These are phyloP conservation scores for Numida meleagris DNA, from an alignment of 2,113 vertebrate genomes.

Conservation along the genomic window DNA sequence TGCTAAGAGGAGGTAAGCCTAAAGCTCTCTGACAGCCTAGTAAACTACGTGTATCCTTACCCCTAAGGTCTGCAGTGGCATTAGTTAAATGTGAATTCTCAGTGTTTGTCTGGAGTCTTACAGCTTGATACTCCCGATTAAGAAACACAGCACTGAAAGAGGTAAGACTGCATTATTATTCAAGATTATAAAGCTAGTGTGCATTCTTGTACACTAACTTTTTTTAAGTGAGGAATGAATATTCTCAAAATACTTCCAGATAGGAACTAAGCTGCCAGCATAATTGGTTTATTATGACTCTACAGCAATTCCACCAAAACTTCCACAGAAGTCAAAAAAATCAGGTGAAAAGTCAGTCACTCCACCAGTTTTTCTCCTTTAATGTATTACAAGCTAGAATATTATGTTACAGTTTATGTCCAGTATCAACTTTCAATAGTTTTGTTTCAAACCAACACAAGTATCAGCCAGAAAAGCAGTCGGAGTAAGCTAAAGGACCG, in stretches of 20 bases:
- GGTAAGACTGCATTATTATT: not conserved
- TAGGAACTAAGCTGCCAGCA: not conserved
- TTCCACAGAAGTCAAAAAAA: not conserved
- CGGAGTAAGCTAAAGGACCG: not conserved
- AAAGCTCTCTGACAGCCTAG: not conserved
- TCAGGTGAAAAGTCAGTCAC: not conserved
- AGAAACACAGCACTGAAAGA: not conserved
- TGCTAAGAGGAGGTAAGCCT: not conserved
- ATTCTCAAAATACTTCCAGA: not conserved
- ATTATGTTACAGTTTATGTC: not conserved
- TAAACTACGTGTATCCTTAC: not conserved
- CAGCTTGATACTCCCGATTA: not conserved
- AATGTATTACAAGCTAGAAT: not conserved
- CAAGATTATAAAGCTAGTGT: not conserved
- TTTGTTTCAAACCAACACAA: not conserved
- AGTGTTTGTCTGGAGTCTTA: not conserved
- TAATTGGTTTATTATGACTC: not conserved
- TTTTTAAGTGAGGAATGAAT: not conserved
- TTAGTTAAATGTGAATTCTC: not conserved
- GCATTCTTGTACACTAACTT: not conserved
- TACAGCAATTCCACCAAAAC: not conserved
- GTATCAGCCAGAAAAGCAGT: not conserved
- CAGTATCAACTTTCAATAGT: not conserved
- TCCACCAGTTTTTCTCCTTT: not conserved
- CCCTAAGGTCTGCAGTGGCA: not conserved